Base-by-base conservation (phyloP, 1,140 invertebrate genomes). In the Contarinia nasturtii region DNA sequence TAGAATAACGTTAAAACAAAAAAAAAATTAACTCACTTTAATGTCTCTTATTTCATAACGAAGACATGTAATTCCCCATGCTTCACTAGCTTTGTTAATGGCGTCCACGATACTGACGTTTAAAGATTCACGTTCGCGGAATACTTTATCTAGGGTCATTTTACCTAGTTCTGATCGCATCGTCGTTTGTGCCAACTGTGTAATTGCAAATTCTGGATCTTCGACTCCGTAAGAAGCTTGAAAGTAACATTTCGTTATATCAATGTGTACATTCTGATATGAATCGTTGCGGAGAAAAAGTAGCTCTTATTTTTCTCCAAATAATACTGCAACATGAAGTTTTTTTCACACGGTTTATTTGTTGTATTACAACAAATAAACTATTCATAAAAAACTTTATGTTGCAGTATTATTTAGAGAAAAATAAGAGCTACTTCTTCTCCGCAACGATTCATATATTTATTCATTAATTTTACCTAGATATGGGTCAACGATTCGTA, bases 131-230 rank as follows among this genome's bases (percentile, higher is more conserved):
- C 95, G 77, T 68, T 98, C 95, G 52, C 86, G 75, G 59, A 99
- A 99, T 0, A 98, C 89, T 62, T 88, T 92, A 61, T 98, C 95
- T 51, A 99, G 65, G n/a, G 82, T 78, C 61, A 99, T 98, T 74
- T 96, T 97, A 51, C 95, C 95, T 22, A 98, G 69, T 66, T 98
- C 95, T 5, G 94, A 97, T 63, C 86, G 80, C 95, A 99, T 98
- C 11, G 95, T 98, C 0, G 95, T 98, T 72, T 98, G 95, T 0
- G 95, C 95, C 37, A 98, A 69, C 65, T 99, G 95, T 37, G 92
- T 97, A 47, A 99, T 91, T 4, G 95, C 95, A 78, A 96, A 98
- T 68, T 98, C 94, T 15, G 94, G 90, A 72, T 99, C 95, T 72
- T 98, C 93, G 20, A 99, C 94, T 27, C 95, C 95, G 70, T 99